Conservation (phyloP, 2,113 vertebrate species). For the Anarhynchus alexandrinus region DNA sequence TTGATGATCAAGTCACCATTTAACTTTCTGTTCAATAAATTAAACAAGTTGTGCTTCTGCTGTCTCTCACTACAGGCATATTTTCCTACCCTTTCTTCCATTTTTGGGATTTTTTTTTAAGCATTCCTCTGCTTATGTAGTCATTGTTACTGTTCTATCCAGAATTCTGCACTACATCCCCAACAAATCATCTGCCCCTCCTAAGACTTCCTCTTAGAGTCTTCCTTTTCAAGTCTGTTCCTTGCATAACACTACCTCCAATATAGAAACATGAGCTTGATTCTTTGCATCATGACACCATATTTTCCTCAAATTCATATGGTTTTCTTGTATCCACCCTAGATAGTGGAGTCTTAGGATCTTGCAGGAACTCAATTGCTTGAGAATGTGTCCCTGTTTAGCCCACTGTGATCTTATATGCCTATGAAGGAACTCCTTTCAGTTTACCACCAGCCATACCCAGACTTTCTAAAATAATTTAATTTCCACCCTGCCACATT, state of each 20-base stretch:
- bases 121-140: not conserved
- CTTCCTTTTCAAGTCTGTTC: not conserved
- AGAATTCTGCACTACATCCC: not conserved
- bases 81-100: not conserved
- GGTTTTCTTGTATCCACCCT: fast-evolving
- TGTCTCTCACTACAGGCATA: not conserved
- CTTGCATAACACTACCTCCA: not conserved
- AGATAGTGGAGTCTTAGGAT: not conserved
- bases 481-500: not conserved
- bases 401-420: not conserved
- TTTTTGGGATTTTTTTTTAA: not conserved
- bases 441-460: not conserved
- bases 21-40: not conserved
- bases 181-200: not conserved
- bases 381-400: not conserved
- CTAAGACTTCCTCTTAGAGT: not conserved
- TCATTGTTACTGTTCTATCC: not conserved
- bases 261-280: not conserved
- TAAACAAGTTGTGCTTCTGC: not conserved
- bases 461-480: not conserved
- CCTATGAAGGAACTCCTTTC: not conserved
- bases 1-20: not conserved
- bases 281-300: not conserved
- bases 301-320: not conserved
- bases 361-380: not conserved